Percentiles rank a stretch among this genome's conserved stretches.
Evolutionary conservation across 1,140 invertebrate genomes (phyloP).

Genomic region (Chironomus striatipennis): DNA sequence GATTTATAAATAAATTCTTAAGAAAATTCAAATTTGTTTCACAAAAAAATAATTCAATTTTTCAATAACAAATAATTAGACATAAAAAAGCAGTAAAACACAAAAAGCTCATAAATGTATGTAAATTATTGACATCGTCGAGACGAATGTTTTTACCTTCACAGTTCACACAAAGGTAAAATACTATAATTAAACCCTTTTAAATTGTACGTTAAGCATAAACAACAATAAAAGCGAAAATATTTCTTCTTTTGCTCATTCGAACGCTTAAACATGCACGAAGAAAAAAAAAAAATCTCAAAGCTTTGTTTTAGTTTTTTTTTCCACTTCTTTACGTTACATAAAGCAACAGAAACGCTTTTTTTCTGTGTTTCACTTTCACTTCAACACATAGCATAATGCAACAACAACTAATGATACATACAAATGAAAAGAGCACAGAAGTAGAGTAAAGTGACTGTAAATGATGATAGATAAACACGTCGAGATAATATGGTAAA

Average conservation of each 20-base stretch:
- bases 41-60: too few species aligned
- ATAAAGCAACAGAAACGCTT: not conserved
- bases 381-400: constrained; percentile 10
- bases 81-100: too few species aligned
- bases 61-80: too few species aligned
- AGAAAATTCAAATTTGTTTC: too few species aligned
- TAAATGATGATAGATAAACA: not conserved
- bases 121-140: too few species aligned
- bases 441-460: not conserved
- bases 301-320: not conserved
- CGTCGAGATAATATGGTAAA: not conserved
- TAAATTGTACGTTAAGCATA: too few species aligned
- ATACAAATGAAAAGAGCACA: not conserved
- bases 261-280: not conserved
- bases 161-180: too few species aligned
- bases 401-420: not conserved
- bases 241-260: not conserved
- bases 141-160: too few species aligned
- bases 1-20: too few species aligned
- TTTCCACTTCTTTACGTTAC: not conserved
- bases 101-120: too few species aligned
- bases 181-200: too few species aligned
- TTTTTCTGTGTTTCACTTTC: not conserved
- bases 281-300: not conserved
- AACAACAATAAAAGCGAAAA: too few species aligned